Evolutionary conservation across 1,140 invertebrate species (phyloP).

Genomic region (Anoplophora glabripennis): DNA sequence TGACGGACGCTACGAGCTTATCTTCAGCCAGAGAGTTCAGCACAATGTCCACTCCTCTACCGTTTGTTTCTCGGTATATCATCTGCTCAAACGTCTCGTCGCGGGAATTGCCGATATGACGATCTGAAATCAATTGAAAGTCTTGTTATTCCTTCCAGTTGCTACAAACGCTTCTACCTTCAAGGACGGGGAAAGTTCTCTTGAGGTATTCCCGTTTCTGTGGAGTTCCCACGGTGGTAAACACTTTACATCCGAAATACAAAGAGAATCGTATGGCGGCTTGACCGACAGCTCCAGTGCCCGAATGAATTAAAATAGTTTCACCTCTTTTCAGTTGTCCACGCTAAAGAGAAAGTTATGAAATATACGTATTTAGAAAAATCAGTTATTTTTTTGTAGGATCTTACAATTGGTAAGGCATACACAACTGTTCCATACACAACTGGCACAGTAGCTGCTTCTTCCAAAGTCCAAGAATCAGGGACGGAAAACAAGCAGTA

Average conservation of each 20-base stretch:
- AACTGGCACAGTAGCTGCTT: constrained; percentile 85
- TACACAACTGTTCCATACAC: constrained; percentile 84
- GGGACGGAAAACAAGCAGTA: constrained; percentile 75
- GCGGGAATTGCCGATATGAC: constrained; percentile 61
- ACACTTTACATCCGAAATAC: constrained; percentile 66
- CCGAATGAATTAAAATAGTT: constrained; percentile 70
- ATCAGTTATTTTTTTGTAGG: no score
- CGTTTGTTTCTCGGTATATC: constrained; percentile 56
- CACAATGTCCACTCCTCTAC: constrained; percentile 65
- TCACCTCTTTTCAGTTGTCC: constrained; percentile 24
- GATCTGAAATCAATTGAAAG: constrained; percentile 17
- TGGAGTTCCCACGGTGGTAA: constrained; percentile 70
- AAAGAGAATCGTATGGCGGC: constrained; percentile 80
- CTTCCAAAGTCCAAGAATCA: constrained; percentile 75
- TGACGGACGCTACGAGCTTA: constrained; percentile 68
- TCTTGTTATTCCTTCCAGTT: no score
- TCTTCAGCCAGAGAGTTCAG: constrained; percentile 68
- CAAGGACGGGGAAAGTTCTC: constrained; percentile 62
- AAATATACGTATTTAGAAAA: no score
- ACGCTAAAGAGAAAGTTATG: constrained; percentile 19
- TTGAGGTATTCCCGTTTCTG: constrained; percentile 77
- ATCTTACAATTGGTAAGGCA: constrained; percentile 59
- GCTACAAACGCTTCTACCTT: constrained; percentile 45
- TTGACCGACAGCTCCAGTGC: constrained; percentile 83
- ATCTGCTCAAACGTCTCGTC: constrained; percentile 62